A percentile compares a stretch with the other conserved stretches of the same genome.
phyloP scores from a whole-genome alignment of 2,113 vertebrate species.

The Brienomyrus longianalis region DNA sequence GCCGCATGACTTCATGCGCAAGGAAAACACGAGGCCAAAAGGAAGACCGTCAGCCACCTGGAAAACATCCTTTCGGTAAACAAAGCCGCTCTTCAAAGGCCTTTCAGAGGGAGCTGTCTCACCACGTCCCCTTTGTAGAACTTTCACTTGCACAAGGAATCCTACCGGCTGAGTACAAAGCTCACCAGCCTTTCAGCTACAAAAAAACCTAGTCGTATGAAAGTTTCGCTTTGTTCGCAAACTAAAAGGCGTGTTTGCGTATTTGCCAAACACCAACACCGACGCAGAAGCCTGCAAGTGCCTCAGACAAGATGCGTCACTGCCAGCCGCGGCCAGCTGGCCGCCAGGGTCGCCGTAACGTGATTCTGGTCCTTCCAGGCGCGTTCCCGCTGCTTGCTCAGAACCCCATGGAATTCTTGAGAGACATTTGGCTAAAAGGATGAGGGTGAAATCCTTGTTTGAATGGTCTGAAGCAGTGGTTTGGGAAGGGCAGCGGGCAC shows the following conservation, averaged over 20 bases:
- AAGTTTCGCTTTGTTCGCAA: background rate
- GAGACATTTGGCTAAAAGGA: too few relatives aligned
- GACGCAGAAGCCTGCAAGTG: background rate
- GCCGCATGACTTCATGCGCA: background rate
- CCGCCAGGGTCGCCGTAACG: background rate
- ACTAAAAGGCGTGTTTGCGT: background rate
- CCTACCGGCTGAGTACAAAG: background rate
- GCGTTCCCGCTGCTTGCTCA: too few relatives aligned
- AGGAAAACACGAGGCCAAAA: background rate
- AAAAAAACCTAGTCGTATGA: background rate
- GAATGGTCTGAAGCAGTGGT: too few relatives aligned
- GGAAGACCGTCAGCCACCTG: background rate
- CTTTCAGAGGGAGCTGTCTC: background rate
- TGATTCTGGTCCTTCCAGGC: background rate
- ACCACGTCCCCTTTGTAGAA: background rate
- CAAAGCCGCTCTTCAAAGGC: constrained; percentile 2
- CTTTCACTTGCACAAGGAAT: background rate
- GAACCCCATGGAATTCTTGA: too few relatives aligned
- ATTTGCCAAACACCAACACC: background rate
- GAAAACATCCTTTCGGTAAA: constrained; percentile 20
- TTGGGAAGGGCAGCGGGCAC: background rate
- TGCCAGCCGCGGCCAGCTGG: background rate
- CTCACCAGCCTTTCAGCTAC: background rate
- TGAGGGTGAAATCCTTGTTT: too few relatives aligned
- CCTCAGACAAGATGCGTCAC: background rate